Percentiles rank a stretch among this genome's conserved stretches.
phyloP scores from a whole-genome alignment of 1,140 invertebrate genomes.

The Panagrolaimus sp. region DNA sequence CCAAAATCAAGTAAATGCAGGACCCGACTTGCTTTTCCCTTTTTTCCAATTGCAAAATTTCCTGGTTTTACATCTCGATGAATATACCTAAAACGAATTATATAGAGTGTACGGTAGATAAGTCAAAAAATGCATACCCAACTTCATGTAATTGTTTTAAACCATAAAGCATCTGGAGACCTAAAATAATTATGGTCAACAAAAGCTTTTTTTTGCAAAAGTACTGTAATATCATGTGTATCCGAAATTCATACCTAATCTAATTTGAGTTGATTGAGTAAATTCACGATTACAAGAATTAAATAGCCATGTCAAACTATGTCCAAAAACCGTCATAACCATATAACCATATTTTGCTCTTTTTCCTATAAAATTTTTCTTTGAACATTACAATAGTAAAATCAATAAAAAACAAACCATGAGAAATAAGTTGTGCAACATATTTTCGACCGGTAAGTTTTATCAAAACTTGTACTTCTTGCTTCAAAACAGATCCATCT shows the following conservation, averaged over 20 bases:
- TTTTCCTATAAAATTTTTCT: slow-evolving; percentile 32
- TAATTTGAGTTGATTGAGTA: slow-evolving; percentile 31
- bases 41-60: slow-evolving; percentile 40
- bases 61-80: slow-evolving; percentile 87
- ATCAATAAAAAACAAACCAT: neutral
- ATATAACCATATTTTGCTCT: slow-evolving; percentile 36
- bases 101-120: slow-evolving; percentile 78
- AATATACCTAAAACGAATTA: neutral
- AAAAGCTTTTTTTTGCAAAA: too few relatives aligned
- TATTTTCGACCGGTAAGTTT: slow-evolving; percentile 19
- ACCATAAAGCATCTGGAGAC: slow-evolving; percentile 31
- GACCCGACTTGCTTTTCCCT: slow-evolving; percentile 24
- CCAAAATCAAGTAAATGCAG: slow-evolving; percentile 99
- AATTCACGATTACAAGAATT: slow-evolving; percentile 28
- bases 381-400: too few relatives aligned
- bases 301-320: slow-evolving; percentile 15
- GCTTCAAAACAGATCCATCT: slow-evolving; percentile 36
- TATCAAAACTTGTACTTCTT: slow-evolving; percentile 34
- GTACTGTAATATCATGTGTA: too few relatives aligned
- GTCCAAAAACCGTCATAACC: slow-evolving; percentile 44
- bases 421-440: slow-evolving; percentile 30
- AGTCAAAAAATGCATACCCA: slow-evolving; percentile 33
- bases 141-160: slow-evolving; percentile 25
- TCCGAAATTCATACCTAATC: slow-evolving; percentile 40
- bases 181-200: too few relatives aligned